Conservation (phyloP, 1,140 invertebrate species). For the Pectinophora gossypiella region DNA sequence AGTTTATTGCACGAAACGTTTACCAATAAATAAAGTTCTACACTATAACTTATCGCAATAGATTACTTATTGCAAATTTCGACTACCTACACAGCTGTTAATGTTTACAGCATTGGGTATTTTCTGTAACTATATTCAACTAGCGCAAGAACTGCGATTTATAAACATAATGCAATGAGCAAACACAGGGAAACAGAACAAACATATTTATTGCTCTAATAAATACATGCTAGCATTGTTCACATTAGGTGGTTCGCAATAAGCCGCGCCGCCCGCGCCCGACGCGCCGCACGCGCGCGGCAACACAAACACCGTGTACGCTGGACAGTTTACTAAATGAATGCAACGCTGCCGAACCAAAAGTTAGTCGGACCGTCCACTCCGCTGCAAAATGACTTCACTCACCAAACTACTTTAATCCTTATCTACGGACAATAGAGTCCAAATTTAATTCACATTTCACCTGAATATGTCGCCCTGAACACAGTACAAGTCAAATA, state of each 20-base stretch:
- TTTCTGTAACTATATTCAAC: not conserved
- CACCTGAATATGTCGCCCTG: not conserved
- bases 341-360: constrained; percentile 3
- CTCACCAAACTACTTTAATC: not conserved
- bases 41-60: too few species aligned
- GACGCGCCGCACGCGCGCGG: not conserved
- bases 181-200: not conserved
- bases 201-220: constrained; percentile 5
- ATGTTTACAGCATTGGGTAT: too few species aligned
- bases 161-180: not conserved
- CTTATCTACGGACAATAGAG: not conserved
- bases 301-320: not conserved
- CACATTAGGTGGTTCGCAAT: constrained; percentile 3
- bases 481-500: not conserved
- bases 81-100: too few species aligned
- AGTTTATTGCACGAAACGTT: too few species aligned
- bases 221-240: constrained; percentile 4
- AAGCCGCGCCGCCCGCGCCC: not conserved
- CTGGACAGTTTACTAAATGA: constrained; percentile 1
- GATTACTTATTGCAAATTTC: too few species aligned
- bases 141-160: not conserved
- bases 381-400: not conserved
- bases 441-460: not conserved
- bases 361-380: not conserved
- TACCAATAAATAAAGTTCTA: too few species aligned